Percentiles rank a stretch among this genome's conserved stretches.
phyloP scores from a whole-genome alignment of 2,888 invertebrate species.

The Ptychoptera contaminata region DNA sequence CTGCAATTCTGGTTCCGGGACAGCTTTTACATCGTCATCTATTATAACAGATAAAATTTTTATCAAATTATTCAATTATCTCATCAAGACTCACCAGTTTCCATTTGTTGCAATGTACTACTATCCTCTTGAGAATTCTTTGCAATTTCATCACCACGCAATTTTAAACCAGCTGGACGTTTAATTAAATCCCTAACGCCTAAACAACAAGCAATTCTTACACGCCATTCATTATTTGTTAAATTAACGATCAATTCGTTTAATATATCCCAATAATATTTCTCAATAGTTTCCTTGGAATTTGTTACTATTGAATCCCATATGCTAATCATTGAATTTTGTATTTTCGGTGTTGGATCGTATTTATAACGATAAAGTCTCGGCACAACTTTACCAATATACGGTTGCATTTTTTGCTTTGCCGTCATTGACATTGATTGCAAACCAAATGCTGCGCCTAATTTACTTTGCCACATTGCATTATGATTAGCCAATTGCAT shows the following conservation, averaged over 20 bases:
- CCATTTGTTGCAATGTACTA: background rate
- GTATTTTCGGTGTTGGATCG: conserved; percentile 84
- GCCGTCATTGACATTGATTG: conserved; percentile 73
- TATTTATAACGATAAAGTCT: conserved; percentile 65
- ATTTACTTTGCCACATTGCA: conserved; percentile 82
- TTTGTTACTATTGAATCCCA: conserved; percentile 84
- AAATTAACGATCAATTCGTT: conserved; percentile 66
- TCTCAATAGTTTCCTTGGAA: conserved; percentile 59
- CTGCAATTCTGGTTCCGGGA: conserved; percentile 27
- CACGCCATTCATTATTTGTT: conserved; percentile 73
- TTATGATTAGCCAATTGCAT: conserved; percentile 93
- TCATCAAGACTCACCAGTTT: background rate
- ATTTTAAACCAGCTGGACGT: conserved; percentile 31
- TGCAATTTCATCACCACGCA: conserved; percentile 21
- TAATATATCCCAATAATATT: conserved; percentile 35
- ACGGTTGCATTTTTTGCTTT: conserved; percentile 64
- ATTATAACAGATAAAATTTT: conserved; percentile 28
- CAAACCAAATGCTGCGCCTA: conserved; percentile 86
- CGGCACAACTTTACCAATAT: conserved; percentile 73
- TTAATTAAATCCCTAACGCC: conserved; percentile 73
- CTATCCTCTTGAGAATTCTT: too few species aligned
- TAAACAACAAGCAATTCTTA: conserved; percentile 79
- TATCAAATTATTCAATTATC: conserved; percentile 12
- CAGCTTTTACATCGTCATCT: conserved; percentile 17
- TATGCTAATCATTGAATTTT: conserved; percentile 84